Evolutionary conservation across 2,888 invertebrate genomes (phyloP).

Genomic region (Nephrotoma guestfalica): DNA sequence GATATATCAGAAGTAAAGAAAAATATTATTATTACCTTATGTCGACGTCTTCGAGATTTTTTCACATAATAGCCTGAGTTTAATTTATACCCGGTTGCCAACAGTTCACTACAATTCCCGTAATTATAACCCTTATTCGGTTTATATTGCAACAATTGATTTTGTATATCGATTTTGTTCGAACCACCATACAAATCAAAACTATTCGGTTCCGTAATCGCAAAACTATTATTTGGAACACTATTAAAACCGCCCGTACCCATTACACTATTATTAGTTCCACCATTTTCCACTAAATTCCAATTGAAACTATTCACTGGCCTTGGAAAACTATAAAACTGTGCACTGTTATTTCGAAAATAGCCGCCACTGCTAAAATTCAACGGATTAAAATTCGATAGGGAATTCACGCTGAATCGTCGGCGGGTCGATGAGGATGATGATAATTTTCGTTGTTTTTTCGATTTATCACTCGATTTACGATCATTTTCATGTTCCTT

Average conservation of each 20-base stretch:
- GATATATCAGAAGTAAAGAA: background rate
- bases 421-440: background rate
- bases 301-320: background rate
- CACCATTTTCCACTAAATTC: background rate
- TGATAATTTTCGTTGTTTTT: background rate
- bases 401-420: background rate
- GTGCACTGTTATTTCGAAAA: background rate
- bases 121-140: background rate
- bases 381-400: background rate
- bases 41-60: background rate
- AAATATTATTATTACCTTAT: background rate
- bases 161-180: background rate
- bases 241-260: background rate
- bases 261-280: background rate
- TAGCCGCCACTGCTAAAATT: background rate
- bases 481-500: background rate
- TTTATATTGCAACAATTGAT: background rate
- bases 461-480: background rate
- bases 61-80: background rate
- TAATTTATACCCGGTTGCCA: background rate
- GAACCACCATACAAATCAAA: background rate
- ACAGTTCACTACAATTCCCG: background rate
- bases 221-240: background rate
- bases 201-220: background rate
- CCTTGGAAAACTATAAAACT: background rate